Conservation (phyloP, 2,113 vertebrate genomes). For the Brachyhypopomus occidentalis region DNA sequence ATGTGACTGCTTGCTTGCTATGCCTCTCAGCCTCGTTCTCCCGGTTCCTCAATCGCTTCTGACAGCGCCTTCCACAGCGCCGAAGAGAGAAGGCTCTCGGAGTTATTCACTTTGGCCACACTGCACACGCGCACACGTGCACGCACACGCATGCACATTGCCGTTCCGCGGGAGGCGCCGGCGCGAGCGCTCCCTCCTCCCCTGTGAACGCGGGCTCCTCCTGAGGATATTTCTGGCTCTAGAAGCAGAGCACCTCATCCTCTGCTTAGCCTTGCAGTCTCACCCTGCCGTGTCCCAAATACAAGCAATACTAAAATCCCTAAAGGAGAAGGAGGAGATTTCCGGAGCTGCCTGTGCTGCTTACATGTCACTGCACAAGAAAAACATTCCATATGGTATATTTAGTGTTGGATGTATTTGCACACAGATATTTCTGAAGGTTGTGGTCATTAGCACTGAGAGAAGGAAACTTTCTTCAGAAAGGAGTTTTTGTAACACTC, state of each 20-base stretch:
- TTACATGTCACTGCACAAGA: constrained; percentile 28
- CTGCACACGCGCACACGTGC: neutral
- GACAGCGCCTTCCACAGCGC: constrained; percentile 56
- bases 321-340: constrained; percentile 25
- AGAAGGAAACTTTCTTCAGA: neutral
- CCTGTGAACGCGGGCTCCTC: constrained; percentile 49
- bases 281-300: constrained; percentile 57
- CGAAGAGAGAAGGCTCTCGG: constrained; percentile 42
- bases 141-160: constrained; percentile 4
- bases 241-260: constrained; percentile 53
- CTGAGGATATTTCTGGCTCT: constrained; percentile 56
- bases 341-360: constrained; percentile 28
- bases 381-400: constrained; percentile 1
- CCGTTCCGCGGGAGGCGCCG: constrained; percentile 52
- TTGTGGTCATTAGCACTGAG: neutral
- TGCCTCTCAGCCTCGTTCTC: constrained; percentile 38
- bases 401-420: neutral
- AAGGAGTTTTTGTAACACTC: too few relatives aligned
- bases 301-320: constrained; percentile 50
- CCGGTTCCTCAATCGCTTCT: constrained; percentile 54
- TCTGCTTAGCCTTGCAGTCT: constrained; percentile 52
- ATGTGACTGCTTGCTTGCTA: constrained; percentile 46
- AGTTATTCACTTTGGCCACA: constrained; percentile 54
- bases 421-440: constrained; percentile 11
- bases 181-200: constrained; percentile 42